Evolutionary conservation across 2,797 vertebrate genomes (phyloP).

Genomic region (Falco cherrug): DNA sequence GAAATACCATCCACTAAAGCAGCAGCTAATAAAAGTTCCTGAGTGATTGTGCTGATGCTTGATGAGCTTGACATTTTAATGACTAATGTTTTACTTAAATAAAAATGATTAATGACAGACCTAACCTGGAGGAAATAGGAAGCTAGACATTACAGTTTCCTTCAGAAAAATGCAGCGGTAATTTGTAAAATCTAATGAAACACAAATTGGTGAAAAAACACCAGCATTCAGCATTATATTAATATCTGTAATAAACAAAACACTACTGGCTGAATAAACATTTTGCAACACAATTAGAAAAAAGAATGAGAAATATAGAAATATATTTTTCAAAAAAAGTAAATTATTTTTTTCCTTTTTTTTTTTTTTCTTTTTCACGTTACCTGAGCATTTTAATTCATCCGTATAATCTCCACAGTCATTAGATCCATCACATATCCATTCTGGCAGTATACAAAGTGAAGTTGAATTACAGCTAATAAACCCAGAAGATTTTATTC

Average conservation of each 20-base stretch:
- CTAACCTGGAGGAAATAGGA: not conserved
- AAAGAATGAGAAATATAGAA: not conserved
- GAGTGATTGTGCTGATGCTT: not conserved
- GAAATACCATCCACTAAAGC: not conserved
- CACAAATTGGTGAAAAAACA: not conserved
- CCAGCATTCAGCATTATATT: not conserved
- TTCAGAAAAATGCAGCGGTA: not conserved
- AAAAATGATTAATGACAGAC: constrained; percentile 1
- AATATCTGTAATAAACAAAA: not conserved
- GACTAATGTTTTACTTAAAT: not conserved
- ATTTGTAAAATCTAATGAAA: not conserved
- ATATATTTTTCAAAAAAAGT: not conserved
- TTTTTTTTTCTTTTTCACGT: not conserved
- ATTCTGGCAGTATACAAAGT: constrained; percentile 89
- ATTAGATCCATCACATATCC: constrained; percentile 94
- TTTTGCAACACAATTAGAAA: not conserved
- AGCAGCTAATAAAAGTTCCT: not conserved
- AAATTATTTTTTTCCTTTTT: not conserved
- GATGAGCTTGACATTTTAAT: constrained; percentile 16
- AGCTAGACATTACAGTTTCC: not conserved
- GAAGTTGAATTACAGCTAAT: constrained; percentile 95
- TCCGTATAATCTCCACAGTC: constrained; percentile 97
- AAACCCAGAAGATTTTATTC: constrained; percentile 90
- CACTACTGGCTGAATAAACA: not conserved
- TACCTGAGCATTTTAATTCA: constrained; percentile 90